Percentiles rank a stretch among this genome's conserved stretches.
Evolutionary conservation across 2,797 vertebrate species (phyloP).

Genomic region (Morelia viridis): DNA sequence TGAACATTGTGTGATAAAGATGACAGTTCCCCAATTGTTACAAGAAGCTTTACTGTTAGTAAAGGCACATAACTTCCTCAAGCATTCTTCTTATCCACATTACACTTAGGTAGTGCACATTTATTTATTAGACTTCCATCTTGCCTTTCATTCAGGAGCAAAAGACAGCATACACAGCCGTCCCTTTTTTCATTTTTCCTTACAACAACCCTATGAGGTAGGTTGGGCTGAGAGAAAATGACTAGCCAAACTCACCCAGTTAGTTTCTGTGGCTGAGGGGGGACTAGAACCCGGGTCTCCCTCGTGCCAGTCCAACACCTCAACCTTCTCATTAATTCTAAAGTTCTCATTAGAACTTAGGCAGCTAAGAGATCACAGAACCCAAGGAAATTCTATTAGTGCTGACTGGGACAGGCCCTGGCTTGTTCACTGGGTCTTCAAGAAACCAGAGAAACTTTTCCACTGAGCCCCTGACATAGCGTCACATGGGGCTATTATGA

Average conservation of each 20-base stretch:
- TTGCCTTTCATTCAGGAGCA: not conserved
- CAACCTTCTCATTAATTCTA: too few species aligned
- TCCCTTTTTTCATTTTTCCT: not conserved
- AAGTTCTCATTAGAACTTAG: not conserved
- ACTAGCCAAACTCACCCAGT: not conserved
- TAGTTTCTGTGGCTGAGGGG: not conserved
- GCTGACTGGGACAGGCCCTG: not conserved
- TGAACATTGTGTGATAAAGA: not conserved
- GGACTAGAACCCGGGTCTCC: not conserved
- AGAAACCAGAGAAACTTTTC: not conserved
- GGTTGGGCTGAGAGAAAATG: not conserved
- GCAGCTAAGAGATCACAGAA: not conserved
- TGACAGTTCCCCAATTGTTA: not conserved
- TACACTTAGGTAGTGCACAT: not conserved
- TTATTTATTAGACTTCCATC: not conserved
- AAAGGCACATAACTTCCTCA: not conserved
- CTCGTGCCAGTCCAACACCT: not conserved
- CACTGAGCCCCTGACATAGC: not conserved
- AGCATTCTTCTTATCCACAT: not conserved
- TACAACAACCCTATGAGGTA: not conserved
- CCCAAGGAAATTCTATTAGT: not conserved
- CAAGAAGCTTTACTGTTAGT: not conserved
- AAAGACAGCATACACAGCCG: not conserved
- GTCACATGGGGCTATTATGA: not conserved
- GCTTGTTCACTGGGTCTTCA: not conserved